phyloP scores from a whole-genome alignment of 2,888 invertebrate species.

The Lamproptera curius region DNA sequence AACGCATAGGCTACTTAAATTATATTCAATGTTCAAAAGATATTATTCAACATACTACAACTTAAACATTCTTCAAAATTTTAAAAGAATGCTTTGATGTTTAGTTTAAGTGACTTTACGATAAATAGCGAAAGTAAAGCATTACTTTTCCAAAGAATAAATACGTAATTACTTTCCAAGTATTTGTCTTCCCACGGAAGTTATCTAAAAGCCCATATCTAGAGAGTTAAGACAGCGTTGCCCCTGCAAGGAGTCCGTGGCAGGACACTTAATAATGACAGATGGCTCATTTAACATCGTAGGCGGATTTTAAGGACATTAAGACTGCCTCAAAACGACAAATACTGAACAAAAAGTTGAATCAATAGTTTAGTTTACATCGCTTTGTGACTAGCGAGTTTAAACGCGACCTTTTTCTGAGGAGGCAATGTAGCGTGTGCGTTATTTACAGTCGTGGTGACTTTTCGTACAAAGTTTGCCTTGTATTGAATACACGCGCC shows the following conservation, averaged over 20 bases:
- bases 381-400: neutral
- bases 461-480: conserved; percentile 9
- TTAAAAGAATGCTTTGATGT: too few species aligned
- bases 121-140: too few species aligned
- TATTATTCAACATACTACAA: too few species aligned
- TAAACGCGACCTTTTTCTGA: neutral
- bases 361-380: neutral
- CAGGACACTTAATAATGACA: conserved; percentile 14
- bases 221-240: neutral
- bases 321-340: conserved; percentile 6
- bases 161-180: too few species aligned
- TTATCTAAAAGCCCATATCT: neutral
- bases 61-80: too few species aligned
- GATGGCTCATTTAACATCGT: conserved; percentile 18
- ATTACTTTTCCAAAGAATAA: too few species aligned
- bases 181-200: neutral
- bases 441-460: conserved; percentile 7
- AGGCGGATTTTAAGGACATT: conserved; percentile 16
- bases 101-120: too few species aligned
- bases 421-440: conserved; percentile 11
- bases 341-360: conserved; percentile 3
- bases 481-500: conserved; percentile 19
- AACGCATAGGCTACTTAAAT: too few species aligned
- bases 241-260: conserved; percentile 7
- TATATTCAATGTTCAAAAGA: too few species aligned